Evolutionary conservation across 2,888 invertebrate species (phyloP), one percentile per base, ranked within the genome.

Genomic region (Agonopterix arenella): DNA sequence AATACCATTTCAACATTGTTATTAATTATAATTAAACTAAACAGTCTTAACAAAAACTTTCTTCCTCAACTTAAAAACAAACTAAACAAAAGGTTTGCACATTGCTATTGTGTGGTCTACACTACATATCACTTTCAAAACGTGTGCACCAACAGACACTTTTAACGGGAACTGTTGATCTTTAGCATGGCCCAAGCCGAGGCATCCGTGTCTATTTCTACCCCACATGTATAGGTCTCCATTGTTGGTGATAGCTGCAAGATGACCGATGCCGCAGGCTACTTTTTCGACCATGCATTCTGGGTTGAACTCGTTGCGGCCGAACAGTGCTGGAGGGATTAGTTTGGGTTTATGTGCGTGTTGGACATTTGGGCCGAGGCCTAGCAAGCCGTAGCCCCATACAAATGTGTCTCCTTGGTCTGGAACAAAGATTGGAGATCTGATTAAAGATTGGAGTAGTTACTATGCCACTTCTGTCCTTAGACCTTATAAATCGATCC

Each of bases 211-310:
- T 61, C 93, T 92, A 76, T 98, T 98, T 64, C 94, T 90, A 0
- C 98, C 98, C 98, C 98, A 99, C 79, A 93, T 94, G 66, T 93
- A 98, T 7, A 98, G 80, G 78, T 97, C 95, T 0, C 97, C 97
- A 13, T 84, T 88, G 58, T 93, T 94, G 11, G 96, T 98, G 0
- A 97, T 78, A 0, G 97, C 98, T 11, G 94, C 95, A 73, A 96
- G 90, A 71, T 88, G 88, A 59, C 92, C 93, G 48, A 96, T 90
- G 0, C 97, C 96, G 71, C 94, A 93, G 16, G 83, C 88, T 16
- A 97, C 91, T 60, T 92, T 86, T 43, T 88, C 83, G 8, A 97
- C 94, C 59, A 78, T 82, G 3, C 90, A 89, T 54, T 94, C 90
- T 4, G 93, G 92, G 64, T 94, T 94, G 61, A 97, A 96, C 58